These are phyloP conservation scores for Plagodis pulveraria DNA, from an alignment of 2,888 invertebrate species.

Conservation along the genomic window DNA sequence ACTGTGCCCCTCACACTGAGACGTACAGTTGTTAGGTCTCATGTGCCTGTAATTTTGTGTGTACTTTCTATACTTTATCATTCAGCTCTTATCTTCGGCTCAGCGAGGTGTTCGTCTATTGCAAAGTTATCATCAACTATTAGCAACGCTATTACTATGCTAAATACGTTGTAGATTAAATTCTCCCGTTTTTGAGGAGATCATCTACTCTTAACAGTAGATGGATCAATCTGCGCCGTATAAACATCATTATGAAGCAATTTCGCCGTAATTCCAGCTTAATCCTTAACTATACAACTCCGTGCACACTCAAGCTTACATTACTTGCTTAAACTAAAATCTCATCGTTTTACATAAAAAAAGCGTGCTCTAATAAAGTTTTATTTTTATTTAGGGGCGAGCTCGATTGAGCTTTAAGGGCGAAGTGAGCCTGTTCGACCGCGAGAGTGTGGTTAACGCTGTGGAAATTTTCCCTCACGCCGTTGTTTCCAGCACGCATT, in stretches of 20 bases:
- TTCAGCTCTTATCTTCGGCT: too few relatives aligned
- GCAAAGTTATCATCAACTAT: too few relatives aligned
- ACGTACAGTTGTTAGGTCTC: too few relatives aligned
- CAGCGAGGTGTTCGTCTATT: too few relatives aligned
- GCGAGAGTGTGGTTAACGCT: conserved; percentile 6
- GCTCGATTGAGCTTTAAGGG: conserved; percentile 9
- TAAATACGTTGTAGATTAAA: too few relatives aligned
- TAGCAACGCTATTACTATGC: too few relatives aligned
- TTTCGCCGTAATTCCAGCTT: conserved; percentile 9
- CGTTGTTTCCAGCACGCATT: conserved; percentile 24
- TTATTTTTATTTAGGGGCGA: conserved; percentile 14
- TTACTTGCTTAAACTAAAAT: conserved; percentile 2
- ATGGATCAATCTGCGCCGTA: conserved; percentile 1
- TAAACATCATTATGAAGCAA: conserved; percentile 10
- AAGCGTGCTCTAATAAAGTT: conserved; percentile 7
- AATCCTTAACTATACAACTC: conserved; percentile 5
- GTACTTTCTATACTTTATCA: too few relatives aligned
- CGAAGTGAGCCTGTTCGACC: conserved; percentile 17
- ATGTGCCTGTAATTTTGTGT: too few relatives aligned
- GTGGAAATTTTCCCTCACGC: conserved; percentile 14
- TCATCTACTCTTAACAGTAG: too few relatives aligned
- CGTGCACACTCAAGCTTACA: conserved; percentile 1
- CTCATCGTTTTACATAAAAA: conserved; percentile 1
- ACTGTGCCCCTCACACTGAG: too few relatives aligned
- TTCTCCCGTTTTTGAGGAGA: too few relatives aligned